Evolutionary conservation across 2,797 vertebrate genomes (phyloP).

Genomic region (Eulemur albifrons): DNA sequence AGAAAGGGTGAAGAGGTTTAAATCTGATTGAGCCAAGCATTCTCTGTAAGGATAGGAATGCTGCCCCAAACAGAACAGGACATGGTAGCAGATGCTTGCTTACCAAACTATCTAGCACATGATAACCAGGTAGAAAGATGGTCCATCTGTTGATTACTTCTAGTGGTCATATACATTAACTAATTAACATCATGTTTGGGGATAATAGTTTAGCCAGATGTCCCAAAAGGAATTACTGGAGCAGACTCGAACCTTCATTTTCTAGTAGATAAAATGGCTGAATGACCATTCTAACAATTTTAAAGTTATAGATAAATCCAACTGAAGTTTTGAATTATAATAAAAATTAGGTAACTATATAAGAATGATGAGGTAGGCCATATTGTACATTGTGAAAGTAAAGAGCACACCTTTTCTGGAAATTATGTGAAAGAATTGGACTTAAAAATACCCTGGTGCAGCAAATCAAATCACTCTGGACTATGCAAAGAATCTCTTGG

Average conservation of each 20-base stretch:
- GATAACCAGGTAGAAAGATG: not conserved
- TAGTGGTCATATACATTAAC: not conserved
- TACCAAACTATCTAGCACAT: not conserved
- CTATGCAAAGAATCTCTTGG: not conserved
- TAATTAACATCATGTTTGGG: not conserved
- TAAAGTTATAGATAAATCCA: not conserved
- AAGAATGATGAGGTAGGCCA: not conserved
- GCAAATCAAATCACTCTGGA: not conserved
- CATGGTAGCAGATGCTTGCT: not conserved
- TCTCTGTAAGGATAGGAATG: not conserved
- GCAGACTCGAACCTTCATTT: not conserved
- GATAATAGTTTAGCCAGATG: not conserved
- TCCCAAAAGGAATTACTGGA: not conserved
- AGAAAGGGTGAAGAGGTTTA: not conserved
- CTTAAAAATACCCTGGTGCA: not conserved
- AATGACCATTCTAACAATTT: not conserved
- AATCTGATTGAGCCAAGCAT: not conserved
- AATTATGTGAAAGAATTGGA: not conserved
- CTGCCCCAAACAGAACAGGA: not conserved
- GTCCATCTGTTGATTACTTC: not conserved
- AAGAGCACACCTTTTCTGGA: not conserved
- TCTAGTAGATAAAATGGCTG: not conserved
- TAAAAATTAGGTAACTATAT: not conserved
- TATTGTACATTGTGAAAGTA: not conserved
- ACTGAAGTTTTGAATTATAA: not conserved